Evolutionary conservation across 1,140 invertebrate species (phyloP), one percentile per base, ranked within the genome.

Genomic region (Drosophila fuyamai): DNA sequence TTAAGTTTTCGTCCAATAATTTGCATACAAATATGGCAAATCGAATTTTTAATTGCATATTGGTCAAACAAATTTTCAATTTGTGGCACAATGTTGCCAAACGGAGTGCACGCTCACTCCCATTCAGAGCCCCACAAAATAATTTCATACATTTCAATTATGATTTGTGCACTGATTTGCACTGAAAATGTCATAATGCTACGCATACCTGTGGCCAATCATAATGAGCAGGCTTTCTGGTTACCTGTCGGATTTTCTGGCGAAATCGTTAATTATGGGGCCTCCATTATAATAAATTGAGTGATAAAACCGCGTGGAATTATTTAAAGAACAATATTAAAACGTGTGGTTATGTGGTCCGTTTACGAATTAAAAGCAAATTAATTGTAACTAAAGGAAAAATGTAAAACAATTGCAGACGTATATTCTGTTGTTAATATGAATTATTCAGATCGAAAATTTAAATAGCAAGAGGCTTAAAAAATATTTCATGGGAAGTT

Each of bases 31-130:
- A 68, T 67, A 61, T 46, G 9, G 73, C 51, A 77, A 77, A 77
- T 77, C 74, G 74, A 77, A 70, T 70, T 77, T 56, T 77, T 77
- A 70, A 77, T 77, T 77, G 75, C 56, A 61, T 50, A 16, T 73
- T 73, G 56, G 23, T 57, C 68, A 47, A 76, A 76, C 72, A 67
- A 76, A 59, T 76, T 76, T 76, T 67, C 61, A 76, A 76, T 76
- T 76, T 77, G 70, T 43, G 72, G 50, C 71, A 18, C 38, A 50
- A 44, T 61, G 55, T 32, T 36, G 68, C 43, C 51, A 32, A 46
- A 47, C 35, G 12, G 27, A 48, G 9, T 40, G 53, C 23, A 6
- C 14, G 10, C 40, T 8, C 36, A 4, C n/a, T 4, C 7, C 12
- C 23, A 14, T 5, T 29, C 59, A 18, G 3, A 16, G 10, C 10